Conservation (phyloP, 2,888 invertebrate species). For the Cerceris rybyensis region DNA sequence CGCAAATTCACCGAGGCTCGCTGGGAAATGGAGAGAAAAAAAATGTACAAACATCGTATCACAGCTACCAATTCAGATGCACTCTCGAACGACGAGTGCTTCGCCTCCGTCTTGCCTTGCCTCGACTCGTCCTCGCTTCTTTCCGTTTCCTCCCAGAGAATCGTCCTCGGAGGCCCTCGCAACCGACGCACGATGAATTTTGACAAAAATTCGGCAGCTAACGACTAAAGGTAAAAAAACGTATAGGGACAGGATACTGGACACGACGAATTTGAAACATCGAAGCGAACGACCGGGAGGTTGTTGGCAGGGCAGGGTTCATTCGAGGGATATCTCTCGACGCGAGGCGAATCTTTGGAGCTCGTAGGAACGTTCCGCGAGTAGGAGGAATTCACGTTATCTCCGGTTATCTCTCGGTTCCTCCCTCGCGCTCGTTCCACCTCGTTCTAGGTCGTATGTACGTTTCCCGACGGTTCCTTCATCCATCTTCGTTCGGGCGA, state of each 20-base stretch:
- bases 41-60: constrained; percentile 39
- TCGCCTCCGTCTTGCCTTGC: too few relatives aligned
- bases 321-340: neutral
- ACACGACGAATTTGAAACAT: too few relatives aligned
- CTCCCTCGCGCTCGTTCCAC: constrained; percentile 3
- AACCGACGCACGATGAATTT: too few relatives aligned
- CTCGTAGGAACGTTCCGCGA: neutral
- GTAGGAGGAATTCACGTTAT: neutral
- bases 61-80: constrained; percentile 19
- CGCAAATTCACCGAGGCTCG: constrained; percentile 8
- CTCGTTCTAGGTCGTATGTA: constrained; percentile 33
- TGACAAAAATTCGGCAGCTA: too few relatives aligned
- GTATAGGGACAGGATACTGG: too few relatives aligned
- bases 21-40: constrained; percentile 32
- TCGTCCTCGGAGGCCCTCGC: neutral
- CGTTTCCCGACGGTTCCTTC: constrained; percentile 63
- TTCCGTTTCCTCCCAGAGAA: constrained; percentile 7
- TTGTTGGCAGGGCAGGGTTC: neutral
- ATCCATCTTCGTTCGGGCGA: constrained; percentile 73
- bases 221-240: too few relatives aligned
- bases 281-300: neutral
- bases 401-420: neutral
- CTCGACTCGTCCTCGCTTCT: too few relatives aligned
- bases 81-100: constrained; percentile 3
- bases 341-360: neutral